phyloP scores from a whole-genome alignment of 2,888 invertebrate genomes.

The Drosophila anomelani region DNA sequence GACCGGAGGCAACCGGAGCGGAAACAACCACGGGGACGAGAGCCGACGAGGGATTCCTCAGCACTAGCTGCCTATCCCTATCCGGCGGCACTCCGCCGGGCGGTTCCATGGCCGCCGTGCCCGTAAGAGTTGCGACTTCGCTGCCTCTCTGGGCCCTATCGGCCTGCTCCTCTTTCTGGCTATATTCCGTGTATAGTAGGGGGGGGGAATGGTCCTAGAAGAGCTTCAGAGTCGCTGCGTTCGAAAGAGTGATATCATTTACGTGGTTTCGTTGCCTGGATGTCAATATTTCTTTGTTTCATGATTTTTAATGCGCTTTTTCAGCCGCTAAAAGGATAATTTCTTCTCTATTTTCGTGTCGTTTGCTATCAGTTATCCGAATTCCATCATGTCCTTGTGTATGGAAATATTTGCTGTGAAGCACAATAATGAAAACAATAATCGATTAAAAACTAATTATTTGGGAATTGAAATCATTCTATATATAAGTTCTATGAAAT shows the following conservation, averaged over 20 bases:
- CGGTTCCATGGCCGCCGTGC: slow-evolving; percentile 83
- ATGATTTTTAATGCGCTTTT: slow-evolving; percentile 13
- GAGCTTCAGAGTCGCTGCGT: slow-evolving; percentile 3
- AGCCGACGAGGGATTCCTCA: slow-evolving; percentile 53
- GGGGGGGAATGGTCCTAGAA: neutral
- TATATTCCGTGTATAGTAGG: slow-evolving; percentile 4
- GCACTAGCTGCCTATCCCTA: slow-evolving; percentile 81
- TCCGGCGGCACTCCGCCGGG: slow-evolving; percentile 82
- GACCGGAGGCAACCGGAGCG: slow-evolving; percentile 8
- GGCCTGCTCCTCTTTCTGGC: slow-evolving; percentile 6
- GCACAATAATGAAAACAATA: neutral
- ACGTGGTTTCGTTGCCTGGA: slow-evolving; percentile 2
- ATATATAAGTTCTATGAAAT: neutral
- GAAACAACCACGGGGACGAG: slow-evolving; percentile 34
- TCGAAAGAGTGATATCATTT: slow-evolving; percentile 16
- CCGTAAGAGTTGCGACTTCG: slow-evolving; percentile 58
- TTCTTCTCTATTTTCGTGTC: slow-evolving; percentile 11
- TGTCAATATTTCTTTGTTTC: slow-evolving; percentile 7
- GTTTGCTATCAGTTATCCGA: slow-evolving; percentile 74
- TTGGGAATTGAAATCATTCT: neutral
- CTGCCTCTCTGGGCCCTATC: slow-evolving; percentile 13
- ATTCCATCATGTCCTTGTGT: slow-evolving; percentile 84
- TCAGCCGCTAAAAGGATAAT: slow-evolving; percentile 6
- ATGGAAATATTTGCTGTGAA: slow-evolving; percentile 80
- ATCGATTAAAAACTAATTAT: neutral